A percentile compares a stretch with the other conserved stretches of the same genome.
These are phyloP conservation scores for Xerus rutilus DNA, from an alignment of 2,797 vertebrate species.

Conservation along the genomic window DNA sequence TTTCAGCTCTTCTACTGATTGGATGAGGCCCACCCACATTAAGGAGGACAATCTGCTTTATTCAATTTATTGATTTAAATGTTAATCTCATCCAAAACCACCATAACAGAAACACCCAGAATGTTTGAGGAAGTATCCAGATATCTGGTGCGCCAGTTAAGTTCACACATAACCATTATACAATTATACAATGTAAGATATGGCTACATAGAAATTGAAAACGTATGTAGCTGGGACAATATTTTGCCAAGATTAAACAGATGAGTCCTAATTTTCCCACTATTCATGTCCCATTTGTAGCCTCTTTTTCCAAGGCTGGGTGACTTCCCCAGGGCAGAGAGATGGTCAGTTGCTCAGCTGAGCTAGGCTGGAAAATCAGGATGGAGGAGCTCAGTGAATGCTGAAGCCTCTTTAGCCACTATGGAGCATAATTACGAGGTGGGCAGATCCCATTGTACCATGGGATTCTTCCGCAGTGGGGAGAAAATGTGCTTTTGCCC, in stretches of 20 bases:
- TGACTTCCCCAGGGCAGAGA: neutral
- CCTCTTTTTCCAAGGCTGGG: neutral
- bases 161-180: neutral
- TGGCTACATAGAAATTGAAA: neutral
- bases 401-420: neutral
- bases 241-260: constrained; percentile 20
- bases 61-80: neutral
- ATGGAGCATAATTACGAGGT: neutral
- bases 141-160: too few relatives aligned
- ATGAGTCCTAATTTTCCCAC: neutral
- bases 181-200: neutral
- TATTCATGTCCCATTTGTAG: neutral
- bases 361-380: neutral
- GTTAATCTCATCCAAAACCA: neutral
- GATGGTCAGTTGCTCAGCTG: neutral
- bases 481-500: neutral
- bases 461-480: neutral
- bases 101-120: neutral
- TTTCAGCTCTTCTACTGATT: neutral
- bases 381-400: neutral
- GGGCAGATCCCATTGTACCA: neutral
- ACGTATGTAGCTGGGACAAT: neutral
- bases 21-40: neutral
- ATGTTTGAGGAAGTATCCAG: neutral
- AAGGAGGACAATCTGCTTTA: neutral